Evolutionary conservation across 2,113 vertebrate genomes (phyloP), one percentile per base, ranked within the genome.

Genomic region (Cheilinus undulatus): DNA sequence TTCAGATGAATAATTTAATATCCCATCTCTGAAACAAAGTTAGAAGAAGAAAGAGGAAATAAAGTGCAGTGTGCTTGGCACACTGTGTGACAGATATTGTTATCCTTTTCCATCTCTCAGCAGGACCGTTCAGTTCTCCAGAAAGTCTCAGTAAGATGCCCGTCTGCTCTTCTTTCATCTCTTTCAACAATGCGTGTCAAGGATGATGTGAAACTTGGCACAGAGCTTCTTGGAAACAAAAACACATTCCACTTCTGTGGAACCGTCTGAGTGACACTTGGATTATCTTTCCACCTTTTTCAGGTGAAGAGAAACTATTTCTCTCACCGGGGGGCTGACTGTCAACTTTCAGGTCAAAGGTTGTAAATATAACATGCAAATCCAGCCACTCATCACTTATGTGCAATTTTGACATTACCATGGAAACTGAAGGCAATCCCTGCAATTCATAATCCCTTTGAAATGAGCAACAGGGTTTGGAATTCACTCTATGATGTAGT

Each of bases 151-250:
- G 13, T 4, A 15, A 14, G 13, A 40, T 15, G 38, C 38, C 38
- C 13, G 13, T 3, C 38, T 40, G 3, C 2, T 40, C 13, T 4
- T 40, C 38, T 7, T 60, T 7, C 3, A 1, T 61, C 5, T 63
- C 2, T 15, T 20, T 17, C 7, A 20, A 9, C 36, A 19, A 40
- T 2, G 38, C 38, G 17, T 17, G 38, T 3, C 30, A 1, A 17
- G 12, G 13, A 3, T 40, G 15, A 40, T 3, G 11, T 14, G 13
- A 17, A 19, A 36, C 4, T 24, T 80, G 52, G 19, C 76, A 46
- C 0, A 1, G 1, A 3, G 1, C 14, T 65, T 52, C 4, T 3
- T 2, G 2, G 15, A 59, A 62, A 2, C 3, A 0, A 0, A 2
- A 0, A 14, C 11, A 11, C 36, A 40, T 11, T 40, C 36, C 36